Base-by-base conservation (phyloP, 2,797 vertebrate species). In the Smutsia temminckii region DNA sequence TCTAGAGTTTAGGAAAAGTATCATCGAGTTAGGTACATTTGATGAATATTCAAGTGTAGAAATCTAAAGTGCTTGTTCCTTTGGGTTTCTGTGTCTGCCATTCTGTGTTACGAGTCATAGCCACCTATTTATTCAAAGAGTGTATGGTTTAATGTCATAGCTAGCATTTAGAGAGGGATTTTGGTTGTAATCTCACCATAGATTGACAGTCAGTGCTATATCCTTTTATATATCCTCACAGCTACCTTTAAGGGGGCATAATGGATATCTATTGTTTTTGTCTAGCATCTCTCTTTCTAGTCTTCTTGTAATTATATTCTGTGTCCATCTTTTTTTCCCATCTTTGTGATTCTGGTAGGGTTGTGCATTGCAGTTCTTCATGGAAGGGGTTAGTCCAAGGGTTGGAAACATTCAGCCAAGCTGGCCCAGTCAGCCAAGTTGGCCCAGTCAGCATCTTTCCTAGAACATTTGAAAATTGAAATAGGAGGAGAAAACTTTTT, bases 381-480 rank as follows among this genome's bases (percentile, higher is more conserved):
- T 89, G 84, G 23, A 34, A 74, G 37, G 32, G n/a, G 29, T 87
- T 66, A 79, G 53, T 91, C 42, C 25, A 63, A 27, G 46, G 25
- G 11, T 32, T 66, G 23, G 34, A 34, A 74, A n/a, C 0, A 5
- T 11, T 89, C 27, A 71, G 34, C 74, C 21, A 74, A 25, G 51
- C 25, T 46, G 81, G 21, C 46, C 64, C 34, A 79, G 46, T 89
- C 23, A 66, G 34, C 74, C 21, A 74, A 25, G 51, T 21, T 40
- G 77, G 21, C 46, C 64, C 32, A 79, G 46, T 72, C 53, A 66
- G 55, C 81, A 63, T 78, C 34, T 55, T 59, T 74, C 46, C 74
- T 49, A 46, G 59, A 63, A 72, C 80, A 74, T 94, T 86, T 85
- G 46, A 85, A 95, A 94, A 81, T 21, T 96, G 61, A 94, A 88